Percentiles rank a stretch among this genome's conserved stretches.
Conservation (phyloP, 2,888 invertebrate genomes). For the Tolmerus cingulatus region DNA sequence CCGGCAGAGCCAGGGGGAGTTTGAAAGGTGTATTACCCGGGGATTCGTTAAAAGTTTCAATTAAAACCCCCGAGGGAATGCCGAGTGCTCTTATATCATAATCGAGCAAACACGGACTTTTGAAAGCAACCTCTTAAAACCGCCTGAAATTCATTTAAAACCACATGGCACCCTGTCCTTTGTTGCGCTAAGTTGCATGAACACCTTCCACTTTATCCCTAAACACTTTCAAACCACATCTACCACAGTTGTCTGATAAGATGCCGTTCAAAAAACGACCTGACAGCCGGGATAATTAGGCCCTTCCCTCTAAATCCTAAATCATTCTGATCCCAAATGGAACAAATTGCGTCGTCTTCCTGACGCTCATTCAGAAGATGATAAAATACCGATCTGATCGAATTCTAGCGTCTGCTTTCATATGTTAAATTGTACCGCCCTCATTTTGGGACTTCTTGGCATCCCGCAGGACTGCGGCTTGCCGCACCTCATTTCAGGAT, state of each 20-base stretch:
- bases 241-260: background rate
- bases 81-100: background rate
- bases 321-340: background rate
- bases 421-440: background rate
- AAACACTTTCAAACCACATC: background rate
- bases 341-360: background rate
- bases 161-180: background rate
- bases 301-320: background rate
- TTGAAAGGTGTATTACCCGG: background rate
- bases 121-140: background rate
- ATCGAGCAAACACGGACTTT: background rate
- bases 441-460: background rate
- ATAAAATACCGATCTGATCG: background rate
- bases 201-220: background rate
- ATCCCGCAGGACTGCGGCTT: background rate
- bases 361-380: background rate
- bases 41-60: background rate
- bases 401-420: background rate
- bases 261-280: background rate
- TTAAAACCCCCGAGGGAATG: background rate
- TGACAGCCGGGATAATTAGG: slow-evolving; percentile 7
- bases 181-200: background rate
- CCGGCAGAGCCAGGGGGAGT: background rate
- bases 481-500: background rate
- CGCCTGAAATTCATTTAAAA: background rate